Evolutionary conservation across 2,797 vertebrate genomes (phyloP).

Genomic region (Harpia harpyja): DNA sequence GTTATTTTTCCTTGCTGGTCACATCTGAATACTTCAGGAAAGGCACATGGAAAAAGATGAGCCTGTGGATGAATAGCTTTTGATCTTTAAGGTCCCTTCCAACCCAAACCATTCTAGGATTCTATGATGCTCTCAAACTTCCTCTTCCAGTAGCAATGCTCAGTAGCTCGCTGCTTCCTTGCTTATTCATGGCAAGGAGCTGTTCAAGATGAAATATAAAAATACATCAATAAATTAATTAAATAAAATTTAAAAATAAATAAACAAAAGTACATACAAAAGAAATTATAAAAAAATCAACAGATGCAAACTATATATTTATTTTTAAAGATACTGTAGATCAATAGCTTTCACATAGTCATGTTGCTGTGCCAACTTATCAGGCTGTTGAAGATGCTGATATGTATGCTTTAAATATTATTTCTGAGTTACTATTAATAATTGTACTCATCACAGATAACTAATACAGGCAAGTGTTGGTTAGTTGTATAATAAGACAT

Average conservation of each 20-base stretch:
- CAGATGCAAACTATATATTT: background rate
- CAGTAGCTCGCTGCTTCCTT: background rate
- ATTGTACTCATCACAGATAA: background rate
- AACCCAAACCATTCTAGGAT: too few relatives aligned
- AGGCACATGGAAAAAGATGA: background rate
- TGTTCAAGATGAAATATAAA: background rate
- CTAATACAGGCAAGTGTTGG: background rate
- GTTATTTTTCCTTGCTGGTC: background rate
- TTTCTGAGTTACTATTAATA: background rate
- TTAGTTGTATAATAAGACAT: background rate
- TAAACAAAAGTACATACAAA: background rate
- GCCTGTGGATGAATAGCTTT: background rate
- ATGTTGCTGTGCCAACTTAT: background rate
- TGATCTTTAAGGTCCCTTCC: too few relatives aligned
- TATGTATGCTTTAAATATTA: background rate
- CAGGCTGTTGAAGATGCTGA: background rate
- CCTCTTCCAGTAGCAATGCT: background rate
- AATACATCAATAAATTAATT: background rate
- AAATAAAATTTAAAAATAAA: background rate
- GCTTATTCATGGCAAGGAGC: background rate
- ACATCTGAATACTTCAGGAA: background rate
- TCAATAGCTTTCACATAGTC: background rate
- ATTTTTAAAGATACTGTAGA: background rate
- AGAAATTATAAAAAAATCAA: accelerated
- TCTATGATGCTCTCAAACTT: background rate